Conservation (phyloP, 2,113 vertebrate species). For the Synchiropus splendidus region DNA sequence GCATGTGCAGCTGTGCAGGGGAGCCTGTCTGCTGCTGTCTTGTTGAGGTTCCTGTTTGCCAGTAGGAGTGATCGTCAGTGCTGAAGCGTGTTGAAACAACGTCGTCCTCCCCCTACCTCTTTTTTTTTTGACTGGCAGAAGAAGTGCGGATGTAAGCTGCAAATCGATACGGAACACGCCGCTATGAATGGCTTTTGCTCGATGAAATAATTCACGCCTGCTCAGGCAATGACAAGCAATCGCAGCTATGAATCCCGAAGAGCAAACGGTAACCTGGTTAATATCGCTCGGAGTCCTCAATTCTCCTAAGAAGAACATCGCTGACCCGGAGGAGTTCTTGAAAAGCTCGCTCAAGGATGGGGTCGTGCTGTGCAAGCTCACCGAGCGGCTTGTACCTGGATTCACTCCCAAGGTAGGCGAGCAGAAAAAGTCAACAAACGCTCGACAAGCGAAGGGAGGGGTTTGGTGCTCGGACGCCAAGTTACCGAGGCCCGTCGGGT, state of each 20-base stretch:
- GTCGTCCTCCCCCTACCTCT: constrained; percentile 19
- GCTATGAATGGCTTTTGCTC: too few species aligned
- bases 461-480: constrained; percentile 9
- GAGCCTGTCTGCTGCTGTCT: constrained; percentile 3
- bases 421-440: too few species aligned
- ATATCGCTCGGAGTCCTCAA: constrained; percentile 91
- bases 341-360: constrained; percentile 86
- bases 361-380: constrained; percentile 85
- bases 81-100: constrained; percentile 25
- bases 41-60: constrained; percentile 48
- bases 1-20: not conserved
- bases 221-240: constrained; percentile 33
- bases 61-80: constrained; percentile 56
- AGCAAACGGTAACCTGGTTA: constrained; percentile 91
- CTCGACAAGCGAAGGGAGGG: too few species aligned
- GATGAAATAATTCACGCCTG: too few species aligned
- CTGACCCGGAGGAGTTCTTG: constrained; percentile 86
- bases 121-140: constrained; percentile 43
- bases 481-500: too few species aligned
- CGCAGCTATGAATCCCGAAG: constrained; percentile 85
- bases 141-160: constrained; percentile 85
- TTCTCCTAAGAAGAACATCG: constrained; percentile 91
- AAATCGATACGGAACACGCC: constrained; percentile 52
- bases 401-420: constrained; percentile 80
- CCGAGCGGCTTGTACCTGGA: constrained; percentile 80